Base-by-base conservation (phyloP, 2,113 vertebrate genomes). In the Sebastes schlegelii region DNA sequence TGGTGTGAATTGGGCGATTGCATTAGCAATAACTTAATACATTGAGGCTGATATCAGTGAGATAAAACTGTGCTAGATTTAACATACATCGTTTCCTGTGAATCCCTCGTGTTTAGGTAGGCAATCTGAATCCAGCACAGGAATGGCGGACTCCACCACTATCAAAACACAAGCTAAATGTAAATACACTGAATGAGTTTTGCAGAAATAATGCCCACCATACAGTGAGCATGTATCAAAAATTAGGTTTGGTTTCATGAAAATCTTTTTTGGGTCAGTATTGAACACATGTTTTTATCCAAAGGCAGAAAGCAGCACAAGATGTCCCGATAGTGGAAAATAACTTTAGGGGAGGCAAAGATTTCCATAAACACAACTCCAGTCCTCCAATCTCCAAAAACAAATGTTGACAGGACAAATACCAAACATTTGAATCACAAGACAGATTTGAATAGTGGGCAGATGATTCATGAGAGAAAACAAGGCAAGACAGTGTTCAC, bases 381-480 rank as follows among this genome's bases (percentile, higher is more conserved):
- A 23, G 79, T 1, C 21, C 43, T 66, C 6, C 61, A 45, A 5
- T 51, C 43, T 66, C 6, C 61, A 45, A 5, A 43, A 62, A 49
- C 40, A 72, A 42, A n/a, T 62, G 54, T 34, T 67, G 23, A 73
- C 14, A 49, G 51, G 19, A 73, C 17, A 57, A 76, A 77, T 51
- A 19, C 4, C 12, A 81, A 64, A 83, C n/a, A 8, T 79, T 46
- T 66, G 23, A 64, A 21, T 83, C 72, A 77, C 12, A 26, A 9
- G 2, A 82, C 8, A 14, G 21, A 48, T 79, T 4, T 63, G 13
- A 71, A 73, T 17, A 6, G 58, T 19, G 43, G 40, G 64, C 21
- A 45, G 11, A 63, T 76, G 79, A 78, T 62, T 73, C 69, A 70
- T n/a, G 14, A 13, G 49, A 66, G 57, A 55, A 26, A 76, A 64